phyloP scores from a whole-genome alignment of 1,140 invertebrate species.

The Hesperophylax magnus region DNA sequence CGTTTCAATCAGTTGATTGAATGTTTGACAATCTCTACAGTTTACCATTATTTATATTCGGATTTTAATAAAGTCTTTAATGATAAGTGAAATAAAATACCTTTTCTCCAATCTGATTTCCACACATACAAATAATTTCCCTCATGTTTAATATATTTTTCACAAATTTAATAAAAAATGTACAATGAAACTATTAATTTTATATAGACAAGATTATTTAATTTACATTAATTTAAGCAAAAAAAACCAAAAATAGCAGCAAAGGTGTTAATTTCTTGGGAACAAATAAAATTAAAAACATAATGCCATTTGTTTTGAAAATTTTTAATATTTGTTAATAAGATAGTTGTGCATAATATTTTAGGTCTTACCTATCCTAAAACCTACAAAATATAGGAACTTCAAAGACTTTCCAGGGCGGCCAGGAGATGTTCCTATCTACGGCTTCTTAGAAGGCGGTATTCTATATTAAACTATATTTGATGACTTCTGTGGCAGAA shows the following conservation, averaged over 20 bases:
- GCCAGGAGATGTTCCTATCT: too few relatives aligned
- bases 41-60: neutral
- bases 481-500: too few relatives aligned
- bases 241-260: neutral
- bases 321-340: too few relatives aligned
- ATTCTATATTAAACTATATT: too few relatives aligned
- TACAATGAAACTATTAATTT: neutral
- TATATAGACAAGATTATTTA: neutral
- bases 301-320: neutral
- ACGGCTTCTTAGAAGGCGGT: too few relatives aligned
- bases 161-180: neutral
- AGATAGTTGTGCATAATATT: too few relatives aligned
- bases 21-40: too few relatives aligned
- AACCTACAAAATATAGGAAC: too few relatives aligned
- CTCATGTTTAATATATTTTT: neutral
- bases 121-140: neutral
- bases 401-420: too few relatives aligned
- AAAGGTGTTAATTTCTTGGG: neutral
- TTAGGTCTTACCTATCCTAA: too few relatives aligned
- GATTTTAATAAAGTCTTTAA: neutral
- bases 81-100: neutral
- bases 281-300: neutral
- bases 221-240: neutral
- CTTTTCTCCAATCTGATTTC: slow-evolving; percentile 27
- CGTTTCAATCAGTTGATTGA: too few relatives aligned